Conservation (phyloP, 2,113 vertebrate genomes). For the Pelvicachromis taeniatus region DNA sequence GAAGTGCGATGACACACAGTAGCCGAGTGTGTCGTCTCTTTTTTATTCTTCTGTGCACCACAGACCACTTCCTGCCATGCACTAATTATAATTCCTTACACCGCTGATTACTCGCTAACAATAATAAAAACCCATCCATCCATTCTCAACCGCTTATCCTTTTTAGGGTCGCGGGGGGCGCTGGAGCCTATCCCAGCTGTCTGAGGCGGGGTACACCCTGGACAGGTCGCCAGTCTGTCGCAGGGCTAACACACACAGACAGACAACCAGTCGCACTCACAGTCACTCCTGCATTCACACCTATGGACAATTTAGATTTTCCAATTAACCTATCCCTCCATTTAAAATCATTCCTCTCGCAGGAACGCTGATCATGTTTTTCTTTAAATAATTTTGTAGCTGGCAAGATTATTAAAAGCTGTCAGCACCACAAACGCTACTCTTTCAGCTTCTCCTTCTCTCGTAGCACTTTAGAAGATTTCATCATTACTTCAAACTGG, state of each 20-base stretch:
- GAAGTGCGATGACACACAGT: not conserved
- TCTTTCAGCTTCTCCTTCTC: not conserved
- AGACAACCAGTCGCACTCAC: no score
- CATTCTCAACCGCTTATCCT: no score
- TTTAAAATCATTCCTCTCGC: not conserved
- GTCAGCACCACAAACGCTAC: not conserved
- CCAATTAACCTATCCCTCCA: no score
- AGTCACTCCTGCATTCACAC: no score
- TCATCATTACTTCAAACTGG: slow-evolving; percentile 8
- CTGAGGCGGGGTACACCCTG: no score
- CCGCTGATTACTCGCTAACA: not conserved
- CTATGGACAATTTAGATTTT: no score
- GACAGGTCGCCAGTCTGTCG: no score
- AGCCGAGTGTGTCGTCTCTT: not conserved
- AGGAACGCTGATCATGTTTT: not conserved
- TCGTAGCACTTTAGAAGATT: not conserved
- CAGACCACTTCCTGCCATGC: not conserved
- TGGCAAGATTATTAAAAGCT: not conserved
- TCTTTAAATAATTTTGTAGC: not conserved
- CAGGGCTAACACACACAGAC: no score
- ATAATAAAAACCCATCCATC: not conserved
- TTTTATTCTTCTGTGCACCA: not conserved
- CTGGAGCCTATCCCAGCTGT: no score
- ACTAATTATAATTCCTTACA: not conserved
- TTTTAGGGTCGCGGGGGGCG: no score